Evolutionary conservation across 2,888 invertebrate species (phyloP), one percentile per base, ranked within the genome.

Genomic region (Nemotelus pantherinus): DNA sequence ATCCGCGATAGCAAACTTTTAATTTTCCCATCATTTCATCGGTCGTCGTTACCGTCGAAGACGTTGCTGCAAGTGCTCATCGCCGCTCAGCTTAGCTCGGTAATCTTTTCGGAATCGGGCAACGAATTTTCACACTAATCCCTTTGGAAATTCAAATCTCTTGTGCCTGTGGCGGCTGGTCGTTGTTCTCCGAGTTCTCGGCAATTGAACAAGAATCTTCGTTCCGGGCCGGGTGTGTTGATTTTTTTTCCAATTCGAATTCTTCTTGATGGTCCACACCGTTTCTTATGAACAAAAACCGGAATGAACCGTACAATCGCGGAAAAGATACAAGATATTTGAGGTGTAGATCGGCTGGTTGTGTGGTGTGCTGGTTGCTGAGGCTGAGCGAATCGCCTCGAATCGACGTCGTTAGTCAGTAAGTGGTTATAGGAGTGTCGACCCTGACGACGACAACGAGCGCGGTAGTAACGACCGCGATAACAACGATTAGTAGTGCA

Each of bases 241-340:
- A 1, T 25, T 25, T 25, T 25, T 25, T 25, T 25, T 25, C 1
- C 25, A 25, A 25, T 25, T 25, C 25, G 25, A 25, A 25, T 25
- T 25, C 25, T 25, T 25, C 25, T 25, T 25, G 25, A 25, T 25
- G 44, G 53, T 68, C 68, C 48, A 68, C 48, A 68, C 68, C 50
- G 50, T 43, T 60, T 74, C 74, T 74, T 53, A 44, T 25, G 74
- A 63, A 63, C 50, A 43, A 55, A 72, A 74, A 74, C 74, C 74
- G 74, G 74, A 74, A 74, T 74, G 43, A 58, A 74, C 48, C 63
- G 74, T 63, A 47, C 74, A 43, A 53, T 74, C 74, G 74, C 63
- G 74, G 48, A 74, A 60, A 74, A 74, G 63, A 53, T 55, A 48
- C n/a, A n/a, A 3, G 41, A 53, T 39, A 55, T 43, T 53, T 44